These are phyloP conservation scores for Laodelphax striatellus DNA, from an alignment of 1,140 invertebrate species.

Conservation along the genomic window DNA sequence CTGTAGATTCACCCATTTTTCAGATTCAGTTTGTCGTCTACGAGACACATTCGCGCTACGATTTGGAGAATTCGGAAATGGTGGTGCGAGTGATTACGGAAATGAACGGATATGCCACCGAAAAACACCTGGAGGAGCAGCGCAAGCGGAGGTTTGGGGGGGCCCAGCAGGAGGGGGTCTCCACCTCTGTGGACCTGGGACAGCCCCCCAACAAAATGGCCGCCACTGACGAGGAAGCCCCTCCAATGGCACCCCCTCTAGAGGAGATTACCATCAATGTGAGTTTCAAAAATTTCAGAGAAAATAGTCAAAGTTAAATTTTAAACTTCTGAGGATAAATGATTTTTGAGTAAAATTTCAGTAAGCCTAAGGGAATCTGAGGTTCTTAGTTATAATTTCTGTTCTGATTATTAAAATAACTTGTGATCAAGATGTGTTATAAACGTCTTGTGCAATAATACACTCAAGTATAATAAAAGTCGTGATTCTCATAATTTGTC, in stretches of 20 bases:
- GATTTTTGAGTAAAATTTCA: too few species aligned
- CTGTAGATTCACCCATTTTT: too few species aligned
- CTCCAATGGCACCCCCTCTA: not conserved
- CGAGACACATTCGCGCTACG: slow-evolving; percentile 55
- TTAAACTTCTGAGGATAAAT: too few species aligned
- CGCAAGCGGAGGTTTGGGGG: slow-evolving; percentile 7
- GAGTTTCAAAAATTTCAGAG: too few species aligned
- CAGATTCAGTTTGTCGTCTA: slow-evolving; percentile 56
- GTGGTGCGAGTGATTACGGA: slow-evolving; percentile 43
- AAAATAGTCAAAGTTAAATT: too few species aligned
- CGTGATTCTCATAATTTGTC: too few species aligned
- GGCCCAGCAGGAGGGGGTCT: slow-evolving; percentile 8
- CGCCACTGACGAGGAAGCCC: not conserved
- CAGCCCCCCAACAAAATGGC: slow-evolving; percentile 4
- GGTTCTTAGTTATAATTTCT: too few species aligned
- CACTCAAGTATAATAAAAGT: too few species aligned
- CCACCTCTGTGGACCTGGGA: slow-evolving; percentile 10
- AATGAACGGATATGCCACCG: slow-evolving; percentile 45
- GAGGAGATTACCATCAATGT: not conserved
- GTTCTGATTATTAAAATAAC: too few species aligned
- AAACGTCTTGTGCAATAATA: too few species aligned
- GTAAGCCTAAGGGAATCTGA: too few species aligned
- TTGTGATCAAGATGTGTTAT: too few species aligned
- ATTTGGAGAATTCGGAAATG: slow-evolving; percentile 50
- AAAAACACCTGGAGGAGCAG: slow-evolving; percentile 43